Base-by-base conservation (phyloP, 2,888 invertebrate genomes). In the Cyclophora albipunctata region DNA sequence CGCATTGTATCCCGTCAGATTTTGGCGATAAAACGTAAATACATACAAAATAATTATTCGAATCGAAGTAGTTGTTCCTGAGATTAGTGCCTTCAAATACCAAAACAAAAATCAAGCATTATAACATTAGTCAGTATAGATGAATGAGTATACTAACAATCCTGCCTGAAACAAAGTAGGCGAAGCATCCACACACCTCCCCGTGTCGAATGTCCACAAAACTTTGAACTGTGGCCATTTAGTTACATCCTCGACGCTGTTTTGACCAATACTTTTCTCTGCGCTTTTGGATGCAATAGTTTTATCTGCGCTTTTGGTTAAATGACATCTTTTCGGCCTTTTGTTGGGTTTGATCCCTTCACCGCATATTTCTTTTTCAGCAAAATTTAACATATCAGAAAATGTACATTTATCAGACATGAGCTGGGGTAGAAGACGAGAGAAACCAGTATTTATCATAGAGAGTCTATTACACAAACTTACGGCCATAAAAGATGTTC, bases 131-230 rank as follows among this genome's bases (percentile, higher is more conserved):
- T 20, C 2, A 20, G 1, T 1, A 20, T 20, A 20, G 20, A 20
- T 20, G 20, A 1, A 2, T 2, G 20, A 20, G 20, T 20, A 20
- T 59, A 81, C 85, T 85, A 81, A 91, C 91, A 73, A 69, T 62
- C 72, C 76, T 54, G 67, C 67, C 59, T 80, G 63, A 60, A 90
- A 90, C 47, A 92, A 60, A 34, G 90, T 81, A 33, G 95, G 94
- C 7, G 95, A 91, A 5, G 95, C 93, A 89, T 97, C 96, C 5
- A 97, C 91, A 84, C 97, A 97, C 79, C 96, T 96, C 42, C 90
- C 87, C 47, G 94, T 90, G 75, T 94, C 81, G 71, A 87, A 90
- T 57, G 81, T 86, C 93, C 92, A 90, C 77, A 75, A 71, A 77
- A 92, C 90, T 41, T 66, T 58, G 57, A 83, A 81, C 35, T 80